Base-by-base conservation (phyloP, 2,888 invertebrate genomes). In the Luffia ferchaultella region DNA sequence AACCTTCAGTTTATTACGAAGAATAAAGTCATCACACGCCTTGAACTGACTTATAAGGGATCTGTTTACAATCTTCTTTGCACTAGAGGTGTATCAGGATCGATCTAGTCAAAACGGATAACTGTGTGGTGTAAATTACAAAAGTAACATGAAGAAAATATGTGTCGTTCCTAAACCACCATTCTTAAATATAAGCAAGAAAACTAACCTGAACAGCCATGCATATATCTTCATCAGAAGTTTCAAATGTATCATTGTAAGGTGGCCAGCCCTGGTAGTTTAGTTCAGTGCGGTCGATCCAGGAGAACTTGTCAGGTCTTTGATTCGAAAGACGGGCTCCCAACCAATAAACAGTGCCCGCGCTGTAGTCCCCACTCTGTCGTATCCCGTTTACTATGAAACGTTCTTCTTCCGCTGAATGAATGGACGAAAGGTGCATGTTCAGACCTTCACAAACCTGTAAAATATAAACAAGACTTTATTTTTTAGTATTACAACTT, bases 331-430 rank as follows among this genome's bases (percentile, higher is more conserved):
- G 30, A 16, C 64, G 65, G 1, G 88, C 90, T 0, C 92, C 92
- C 17, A 92, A 79, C 93, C 92, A 93, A 76, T 92, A 92, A 51
- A 90, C 83, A 1, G 89, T 84, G 54, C 89, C 90, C 53, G 90
- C 90, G 64, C 89, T 87, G 73, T 91, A 92, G 59, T 92, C 91
- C 47, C 86, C 83, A 62, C 88, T 88, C 64, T 88, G 88, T 43
- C 91, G 80, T 53, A 93, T 89, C 54, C 88, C 89, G 15, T 88
- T 76, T 3, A 89, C 88, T 17, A 93, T 82, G 67, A 92, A 92
- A 50, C 87, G 85, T 60, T 91, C 89, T 64, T 93, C 92, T 52
- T 90, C 90, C 0, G 86, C 66, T 2, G 89, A 88, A 51, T 88
- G 82, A 20, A 92, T 85, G 42, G 91, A 90, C 1, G 91, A 86